Evolutionary conservation across 2,888 invertebrate genomes (phyloP).

Genomic region (Drosophila mimica): DNA sequence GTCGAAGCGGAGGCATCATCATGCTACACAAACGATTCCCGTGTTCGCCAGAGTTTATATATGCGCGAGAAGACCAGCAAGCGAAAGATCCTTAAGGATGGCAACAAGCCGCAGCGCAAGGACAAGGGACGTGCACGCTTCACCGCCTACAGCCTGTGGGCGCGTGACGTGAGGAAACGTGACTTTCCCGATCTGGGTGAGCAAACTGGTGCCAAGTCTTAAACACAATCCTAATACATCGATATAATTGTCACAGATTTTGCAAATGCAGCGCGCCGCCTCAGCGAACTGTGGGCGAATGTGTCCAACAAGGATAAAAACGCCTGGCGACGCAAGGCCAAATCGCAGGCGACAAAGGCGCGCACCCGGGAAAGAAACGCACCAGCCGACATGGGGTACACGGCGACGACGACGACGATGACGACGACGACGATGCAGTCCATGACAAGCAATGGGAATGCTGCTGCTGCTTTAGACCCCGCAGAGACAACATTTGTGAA

Average conservation of each 20-base stretch:
- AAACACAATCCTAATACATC: not conserved
- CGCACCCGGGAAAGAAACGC: constrained; percentile 61
- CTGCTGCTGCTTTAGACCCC: not conserved
- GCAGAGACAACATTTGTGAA: constrained; percentile 67
- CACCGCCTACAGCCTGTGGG: constrained; percentile 97
- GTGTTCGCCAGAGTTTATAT: constrained; percentile 86
- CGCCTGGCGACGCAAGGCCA: constrained; percentile 93
- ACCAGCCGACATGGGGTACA: constrained; percentile 2
- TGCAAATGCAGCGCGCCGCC: constrained; percentile 91
- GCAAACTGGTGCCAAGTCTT: not conserved
- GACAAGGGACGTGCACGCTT: constrained; percentile 92
- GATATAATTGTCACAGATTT: constrained; percentile 87
- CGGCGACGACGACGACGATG: not conserved
- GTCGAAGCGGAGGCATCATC: constrained; percentile 69
- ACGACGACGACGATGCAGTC: not conserved
- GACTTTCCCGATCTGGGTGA: constrained; percentile 75
- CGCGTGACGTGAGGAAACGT: constrained; percentile 90
- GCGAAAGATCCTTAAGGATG: constrained; percentile 90
- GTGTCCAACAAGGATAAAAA: constrained; percentile 89
- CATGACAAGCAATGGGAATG: constrained; percentile 33
- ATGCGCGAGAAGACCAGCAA: constrained; percentile 92
- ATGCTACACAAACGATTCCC: constrained; percentile 71
- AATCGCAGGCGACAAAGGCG: constrained; percentile 83
- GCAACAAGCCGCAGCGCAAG: constrained; percentile 90
- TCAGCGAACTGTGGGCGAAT: constrained; percentile 95